Conservation (phyloP, 2,888 invertebrate genomes). For the Galeruca laticollis region DNA sequence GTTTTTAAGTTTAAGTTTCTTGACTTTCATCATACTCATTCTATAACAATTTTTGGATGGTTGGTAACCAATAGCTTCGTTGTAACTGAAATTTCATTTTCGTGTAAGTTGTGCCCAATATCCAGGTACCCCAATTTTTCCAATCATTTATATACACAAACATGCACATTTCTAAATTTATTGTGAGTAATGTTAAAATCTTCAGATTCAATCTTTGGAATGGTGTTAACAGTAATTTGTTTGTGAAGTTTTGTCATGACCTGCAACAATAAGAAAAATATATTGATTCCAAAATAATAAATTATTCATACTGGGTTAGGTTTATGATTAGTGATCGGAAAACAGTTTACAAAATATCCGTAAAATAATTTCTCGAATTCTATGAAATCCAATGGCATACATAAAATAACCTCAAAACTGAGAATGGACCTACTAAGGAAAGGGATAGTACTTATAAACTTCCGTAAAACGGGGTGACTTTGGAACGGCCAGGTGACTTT, state of each 20-base stretch:
- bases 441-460: too few relatives aligned
- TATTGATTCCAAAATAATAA: too few relatives aligned
- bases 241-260: background rate
- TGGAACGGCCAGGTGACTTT: too few relatives aligned
- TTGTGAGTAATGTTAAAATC: conserved; percentile 50
- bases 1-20: conserved; percentile 47
- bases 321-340: too few relatives aligned
- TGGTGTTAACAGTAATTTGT: background rate
- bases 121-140: conserved; percentile 48
- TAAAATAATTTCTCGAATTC: too few relatives aligned
- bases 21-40: conserved; percentile 42
- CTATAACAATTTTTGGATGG: conserved; percentile 46
- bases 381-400: too few relatives aligned
- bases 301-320: too few relatives aligned
- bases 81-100: conserved; percentile 53
- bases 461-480: too few relatives aligned
- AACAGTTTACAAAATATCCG: too few relatives aligned
- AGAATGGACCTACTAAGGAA: too few relatives aligned
- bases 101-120: conserved; percentile 49
- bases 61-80: conserved; percentile 47
- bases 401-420: too few relatives aligned
- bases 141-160: conserved; percentile 51
- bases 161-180: conserved; percentile 46
- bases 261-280: background rate
- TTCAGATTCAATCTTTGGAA: conserved; percentile 45